A percentile compares a stretch with the other conserved stretches of the same genome.
Conservation (phyloP, 2,888 invertebrate genomes). For the Sminthurides aquaticus region DNA sequence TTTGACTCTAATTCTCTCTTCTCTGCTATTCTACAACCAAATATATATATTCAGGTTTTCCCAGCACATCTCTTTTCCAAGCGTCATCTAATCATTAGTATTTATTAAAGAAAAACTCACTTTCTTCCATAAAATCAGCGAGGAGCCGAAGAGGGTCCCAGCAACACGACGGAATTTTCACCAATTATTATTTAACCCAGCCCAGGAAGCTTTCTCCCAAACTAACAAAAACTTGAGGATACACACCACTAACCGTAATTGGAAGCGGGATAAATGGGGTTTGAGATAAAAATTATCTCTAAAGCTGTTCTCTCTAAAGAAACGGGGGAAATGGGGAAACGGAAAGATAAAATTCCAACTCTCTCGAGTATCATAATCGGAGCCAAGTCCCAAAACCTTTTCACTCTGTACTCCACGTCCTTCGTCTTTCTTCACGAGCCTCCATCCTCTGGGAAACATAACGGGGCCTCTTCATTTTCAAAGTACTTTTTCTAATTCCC, state of each 20-base stretch:
- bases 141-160: too few relatives aligned
- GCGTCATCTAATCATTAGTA: too few relatives aligned
- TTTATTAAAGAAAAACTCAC: too few relatives aligned
- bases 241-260: neutral
- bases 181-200: too few relatives aligned
- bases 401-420: neutral
- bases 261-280: neutral
- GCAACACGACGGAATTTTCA: too few relatives aligned
- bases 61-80: too few relatives aligned
- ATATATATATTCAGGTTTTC: too few relatives aligned
- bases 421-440: neutral
- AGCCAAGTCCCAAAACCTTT: constrained; percentile 19
- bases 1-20: too few relatives aligned
- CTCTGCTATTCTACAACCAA: too few relatives aligned
- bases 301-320: neutral
- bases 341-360: neutral
- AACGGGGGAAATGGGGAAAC: neutral
- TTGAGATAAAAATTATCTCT: neutral
- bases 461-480: constrained; percentile 29
- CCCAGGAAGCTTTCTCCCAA: too few relatives aligned
- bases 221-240: neutral
- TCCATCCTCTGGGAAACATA: constrained; percentile 28
- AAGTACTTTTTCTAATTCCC: neutral
- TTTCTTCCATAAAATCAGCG: too few relatives aligned
- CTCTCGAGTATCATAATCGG: constrained; percentile 32